Percentiles rank a stretch among this genome's conserved stretches.
Conservation (phyloP, 2,888 invertebrate species). For the Pseudococcus viburni region DNA sequence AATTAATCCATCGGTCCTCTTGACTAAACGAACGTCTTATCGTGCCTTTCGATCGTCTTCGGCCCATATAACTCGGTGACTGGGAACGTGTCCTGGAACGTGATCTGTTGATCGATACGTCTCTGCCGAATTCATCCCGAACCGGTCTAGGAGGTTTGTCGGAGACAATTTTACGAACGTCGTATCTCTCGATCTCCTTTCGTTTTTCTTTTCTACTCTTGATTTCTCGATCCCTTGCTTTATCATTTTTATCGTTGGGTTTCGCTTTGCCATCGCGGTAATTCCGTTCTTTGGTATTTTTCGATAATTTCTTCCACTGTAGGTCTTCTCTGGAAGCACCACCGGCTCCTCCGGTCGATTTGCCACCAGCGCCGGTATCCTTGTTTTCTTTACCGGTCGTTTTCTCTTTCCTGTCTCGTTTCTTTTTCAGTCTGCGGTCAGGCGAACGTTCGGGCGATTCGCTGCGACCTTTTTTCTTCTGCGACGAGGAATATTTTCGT, state of each 20-base stretch:
- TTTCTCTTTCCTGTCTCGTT: constrained; percentile 70
- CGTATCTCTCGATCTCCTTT: constrained; percentile 86
- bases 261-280: constrained; percentile 79
- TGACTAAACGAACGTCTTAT: constrained; percentile 69
- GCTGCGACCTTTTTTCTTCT: constrained; percentile 8
- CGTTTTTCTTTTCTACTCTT: constrained; percentile 76
- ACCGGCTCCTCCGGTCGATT: constrained; percentile 70
- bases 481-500: not conserved
- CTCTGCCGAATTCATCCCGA: constrained; percentile 84
- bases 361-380: constrained; percentile 72
- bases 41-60: constrained; percentile 68
- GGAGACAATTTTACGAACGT: constrained; percentile 84
- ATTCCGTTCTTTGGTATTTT: constrained; percentile 82
- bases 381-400: constrained; percentile 69
- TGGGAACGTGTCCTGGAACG: constrained; percentile 68
- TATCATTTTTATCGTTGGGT: constrained; percentile 72
- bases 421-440: constrained; percentile 67
- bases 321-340: constrained; percentile 72
- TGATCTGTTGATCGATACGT: constrained; percentile 72
- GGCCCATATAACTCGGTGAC: constrained; percentile 68
- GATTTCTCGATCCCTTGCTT: constrained; percentile 69
- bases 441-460: constrained; percentile 57
- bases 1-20: constrained; percentile 69
- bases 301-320: constrained; percentile 85
- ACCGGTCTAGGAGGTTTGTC: constrained; percentile 77